Base-by-base conservation (phyloP, 1,140 invertebrate species). In the Drosophila parabipectinata region DNA sequence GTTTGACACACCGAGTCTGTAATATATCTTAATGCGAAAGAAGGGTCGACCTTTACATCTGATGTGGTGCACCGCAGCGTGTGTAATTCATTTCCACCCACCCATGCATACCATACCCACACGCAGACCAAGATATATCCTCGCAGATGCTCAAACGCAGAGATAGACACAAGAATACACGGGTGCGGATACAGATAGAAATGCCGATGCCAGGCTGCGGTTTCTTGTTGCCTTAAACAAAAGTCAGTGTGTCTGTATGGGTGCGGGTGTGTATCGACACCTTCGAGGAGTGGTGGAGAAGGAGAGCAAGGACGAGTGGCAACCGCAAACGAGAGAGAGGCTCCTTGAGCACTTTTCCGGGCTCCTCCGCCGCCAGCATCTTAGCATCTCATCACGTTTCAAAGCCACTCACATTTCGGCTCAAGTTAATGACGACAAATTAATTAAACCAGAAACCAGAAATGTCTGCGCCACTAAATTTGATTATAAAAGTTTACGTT, bases 391-490 rank as follows among this genome's bases (percentile, higher is more conserved):
- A 54, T 56, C 66, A 69, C 67, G 66, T 69, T 69, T 69, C 64
- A 52, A 63, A 67, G 63, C 63, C 47, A 53, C 63, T 66, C 63
- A 41, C 63, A 53, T 64, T 69, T 56, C 52, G 62, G 60, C 66
- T 78, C 51, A 71, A 83, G 63, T 88, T 87, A 87, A 87, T 88
- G 83, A 82, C 75, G 71, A 79, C 84, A 88, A 87, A 87, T 87
- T 88, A 87, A 87, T 87, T 87, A 83, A 87, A 83, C 79, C 83
- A 72, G 74, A 83, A 87, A 82, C 79, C 83, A 72, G 74, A 87
- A 83, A 88, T 83, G 72, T 63, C 55, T 85, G 59, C 48, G 62
- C 58, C 67, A 71, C 64, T 72, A 77, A 84, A 79, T 79, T 84
- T 74, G 62, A 85, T 73, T 84, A 84, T 59, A 59, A 66, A 76